Base-by-base conservation (phyloP, 1,140 invertebrate species). In the Pectinophora gossypiella region DNA sequence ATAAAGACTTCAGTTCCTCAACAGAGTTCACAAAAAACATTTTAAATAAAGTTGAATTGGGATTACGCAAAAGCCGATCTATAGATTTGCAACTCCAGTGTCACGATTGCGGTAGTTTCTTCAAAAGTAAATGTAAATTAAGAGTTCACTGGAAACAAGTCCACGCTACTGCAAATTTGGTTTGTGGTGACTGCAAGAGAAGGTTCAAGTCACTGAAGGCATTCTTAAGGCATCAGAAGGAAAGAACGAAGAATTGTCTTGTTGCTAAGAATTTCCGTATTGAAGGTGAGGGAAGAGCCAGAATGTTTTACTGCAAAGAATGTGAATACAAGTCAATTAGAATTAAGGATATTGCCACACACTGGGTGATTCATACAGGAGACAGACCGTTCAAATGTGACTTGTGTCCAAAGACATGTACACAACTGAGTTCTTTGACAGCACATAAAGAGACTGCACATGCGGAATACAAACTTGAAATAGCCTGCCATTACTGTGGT, bases 121-220 rank as follows among this genome's bases (percentile, higher is more conserved):
- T 86, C 23, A 77, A 71, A 65, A 81, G 72, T 36, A 83, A 82
- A 60, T 86, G 80, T 46, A 86, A 86, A 59, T 22, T 84, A 20
- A 43, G 67, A 58, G 80, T 86, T 1, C 82, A 84, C 48, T 86
- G 80, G 80, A 84, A 76, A 35, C 76, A 68, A 45, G 56, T 64
- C 0, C 83, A 86, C 40, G 51, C 74, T 55, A 48, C 54, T 1
- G 32, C 58, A 15, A 48, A 61, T 12, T 56, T 81, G 15, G 52
- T 77, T 4, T 86, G 83, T 49, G 18, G 53, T 4, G 44, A 38
- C 3, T 86, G 80, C 51, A 84, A 80, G 51, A 53, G 72, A 23
- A 45, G 42, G 16, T 83, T 84, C 43, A 84, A 84, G 49, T 59
- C 56, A 45, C 72, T 58, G 10, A 79, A 66, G 59, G 76, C 83